Conservation (phyloP, 1,140 invertebrate genomes). For the Pararge aegeria region DNA sequence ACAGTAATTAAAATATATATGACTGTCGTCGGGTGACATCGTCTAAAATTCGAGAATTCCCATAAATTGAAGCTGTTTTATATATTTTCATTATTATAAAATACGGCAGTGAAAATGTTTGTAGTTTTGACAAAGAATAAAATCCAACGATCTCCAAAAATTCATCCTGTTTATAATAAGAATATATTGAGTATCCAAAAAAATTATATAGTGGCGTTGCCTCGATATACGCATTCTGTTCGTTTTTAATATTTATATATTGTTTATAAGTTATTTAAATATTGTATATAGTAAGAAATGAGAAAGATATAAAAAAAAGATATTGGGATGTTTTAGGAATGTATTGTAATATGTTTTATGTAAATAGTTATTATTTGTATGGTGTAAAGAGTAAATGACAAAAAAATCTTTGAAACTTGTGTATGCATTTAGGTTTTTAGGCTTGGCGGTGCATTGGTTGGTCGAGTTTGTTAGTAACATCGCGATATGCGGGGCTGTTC, state of each 20-base stretch:
- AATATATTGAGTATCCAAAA: too few species aligned
- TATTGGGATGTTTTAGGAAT: conserved; percentile 59
- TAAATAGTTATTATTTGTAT: conserved; percentile 63
- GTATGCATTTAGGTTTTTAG: conserved; percentile 33
- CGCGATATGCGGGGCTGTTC: conserved; percentile 26
- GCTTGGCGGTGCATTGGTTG: conserved; percentile 28
- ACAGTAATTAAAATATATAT: too few species aligned
- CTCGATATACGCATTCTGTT: conserved; percentile 44
- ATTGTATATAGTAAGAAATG: conserved; percentile 66
- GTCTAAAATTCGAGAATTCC: too few species aligned
- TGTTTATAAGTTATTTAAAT: conserved; percentile 73
- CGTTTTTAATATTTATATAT: conserved; percentile 71
- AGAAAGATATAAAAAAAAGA: conserved; percentile 45
- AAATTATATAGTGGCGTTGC: conserved; percentile 30
- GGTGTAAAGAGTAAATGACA: conserved; percentile 63
- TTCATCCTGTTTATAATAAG: too few species aligned
- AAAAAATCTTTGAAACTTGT: conserved; percentile 45
- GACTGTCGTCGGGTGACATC: too few species aligned
- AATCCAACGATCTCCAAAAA: too few species aligned
- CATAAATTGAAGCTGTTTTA: too few species aligned
- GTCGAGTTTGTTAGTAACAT: conserved; percentile 5
- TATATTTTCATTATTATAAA: too few species aligned
- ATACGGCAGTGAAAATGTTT: too few species aligned
- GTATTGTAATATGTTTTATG: conserved; percentile 53
- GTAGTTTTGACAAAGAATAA: too few species aligned